These are phyloP conservation scores for Pseudomyrmex concolor DNA, from an alignment of 1,140 invertebrate genomes.

Conservation along the genomic window DNA sequence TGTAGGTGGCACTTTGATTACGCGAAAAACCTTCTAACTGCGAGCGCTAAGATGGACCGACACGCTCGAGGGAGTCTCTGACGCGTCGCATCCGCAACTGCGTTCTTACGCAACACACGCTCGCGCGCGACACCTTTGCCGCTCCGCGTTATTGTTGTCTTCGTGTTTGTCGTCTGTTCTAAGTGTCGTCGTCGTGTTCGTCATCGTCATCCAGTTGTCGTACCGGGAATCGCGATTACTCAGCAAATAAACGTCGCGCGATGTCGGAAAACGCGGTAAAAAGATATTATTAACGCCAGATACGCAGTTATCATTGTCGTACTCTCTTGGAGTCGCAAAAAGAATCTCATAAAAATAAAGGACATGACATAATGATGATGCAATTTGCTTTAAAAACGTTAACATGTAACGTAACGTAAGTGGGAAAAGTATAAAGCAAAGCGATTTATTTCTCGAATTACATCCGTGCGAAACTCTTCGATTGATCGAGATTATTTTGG, in stretches of 20 bases:
- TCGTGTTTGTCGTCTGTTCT: slow-evolving; percentile 68
- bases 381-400: neutral
- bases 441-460: no score
- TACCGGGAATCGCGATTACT: slow-evolving; percentile 49
- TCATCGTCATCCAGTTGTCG: slow-evolving; percentile 50
- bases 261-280: slow-evolving; percentile 27
- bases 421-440: no score
- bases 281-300: slow-evolving; percentile 50
- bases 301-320: neutral
- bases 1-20: slow-evolving; percentile 68
- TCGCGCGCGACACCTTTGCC: slow-evolving; percentile 61
- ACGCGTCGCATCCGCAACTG: slow-evolving; percentile 75
- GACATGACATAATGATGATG: neutral
- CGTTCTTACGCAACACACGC: slow-evolving; percentile 66
- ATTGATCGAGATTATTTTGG: slow-evolving; percentile 14
- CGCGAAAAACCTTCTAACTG: slow-evolving; percentile 60
- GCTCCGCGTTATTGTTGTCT: slow-evolving; percentile 71
- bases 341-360: neutral
- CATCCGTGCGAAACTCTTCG: no score
- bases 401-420: neutral
- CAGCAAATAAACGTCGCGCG: slow-evolving; percentile 21
- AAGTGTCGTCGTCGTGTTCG: slow-evolving; percentile 65
- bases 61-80: slow-evolving; percentile 75
- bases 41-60: slow-evolving; percentile 69
- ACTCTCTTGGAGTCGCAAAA: neutral